Conservation (phyloP, 2,888 invertebrate species). For the Linnaemya vulpina region DNA sequence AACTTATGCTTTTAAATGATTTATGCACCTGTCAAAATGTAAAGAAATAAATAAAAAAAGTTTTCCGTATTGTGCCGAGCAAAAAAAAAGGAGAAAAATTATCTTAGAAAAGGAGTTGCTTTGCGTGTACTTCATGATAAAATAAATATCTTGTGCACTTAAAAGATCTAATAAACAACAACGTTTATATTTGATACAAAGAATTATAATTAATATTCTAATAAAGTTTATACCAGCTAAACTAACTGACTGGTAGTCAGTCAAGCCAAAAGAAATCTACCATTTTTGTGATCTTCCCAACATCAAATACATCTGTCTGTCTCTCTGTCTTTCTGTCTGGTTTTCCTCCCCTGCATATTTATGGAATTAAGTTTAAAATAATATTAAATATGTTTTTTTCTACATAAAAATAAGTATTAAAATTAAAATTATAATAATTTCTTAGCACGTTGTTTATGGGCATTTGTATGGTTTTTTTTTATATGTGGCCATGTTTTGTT, state of each 20-base stretch:
- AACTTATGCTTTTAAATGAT: conserved; percentile 45
- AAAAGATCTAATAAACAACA: conserved; percentile 30
- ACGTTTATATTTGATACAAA: neutral
- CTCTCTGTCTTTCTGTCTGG: neutral
- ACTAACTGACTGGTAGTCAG: conserved; percentile 23
- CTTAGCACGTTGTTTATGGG: conserved; percentile 67
- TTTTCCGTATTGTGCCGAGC: conserved; percentile 33
- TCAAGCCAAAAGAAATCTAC: conserved; percentile 57
- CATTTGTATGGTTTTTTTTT: conserved; percentile 11
- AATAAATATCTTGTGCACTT: conserved; percentile 18
- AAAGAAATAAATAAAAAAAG: conserved; percentile 18
- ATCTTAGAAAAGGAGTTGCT: conserved; percentile 1
- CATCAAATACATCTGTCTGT: neutral
- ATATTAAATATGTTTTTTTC: conserved; percentile 18
- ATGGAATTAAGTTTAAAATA: conserved; percentile 16
- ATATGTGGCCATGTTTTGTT: conserved; percentile 27
- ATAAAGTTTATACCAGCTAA: conserved; percentile 51
- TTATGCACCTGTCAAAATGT: conserved; percentile 55
- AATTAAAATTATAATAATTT: conserved; percentile 68
- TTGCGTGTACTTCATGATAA: neutral
- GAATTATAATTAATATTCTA: conserved; percentile 67
- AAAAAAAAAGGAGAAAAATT: neutral
- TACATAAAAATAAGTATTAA: conserved; percentile 38
- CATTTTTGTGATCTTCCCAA: conserved; percentile 53
- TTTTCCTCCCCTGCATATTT: conserved; percentile 37